Evolutionary conservation across 2,888 invertebrate species (phyloP).

Genomic region (Eutolmus rufibarbis): DNA sequence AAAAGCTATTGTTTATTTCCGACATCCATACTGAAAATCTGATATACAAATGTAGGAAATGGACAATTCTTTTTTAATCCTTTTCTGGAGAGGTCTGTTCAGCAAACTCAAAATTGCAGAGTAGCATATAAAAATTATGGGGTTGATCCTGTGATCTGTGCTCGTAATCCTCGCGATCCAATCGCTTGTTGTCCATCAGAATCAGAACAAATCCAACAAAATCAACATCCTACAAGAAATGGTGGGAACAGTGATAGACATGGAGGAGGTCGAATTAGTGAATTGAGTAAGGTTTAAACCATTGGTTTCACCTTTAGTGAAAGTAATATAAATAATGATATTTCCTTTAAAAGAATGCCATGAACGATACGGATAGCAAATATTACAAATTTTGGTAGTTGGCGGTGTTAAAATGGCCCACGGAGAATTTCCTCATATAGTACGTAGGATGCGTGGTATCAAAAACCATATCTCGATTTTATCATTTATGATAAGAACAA

Average conservation of each 20-base stretch:
- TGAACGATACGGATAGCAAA: not conserved
- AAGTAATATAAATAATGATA: not conserved
- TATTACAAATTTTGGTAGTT: conserved; percentile 51
- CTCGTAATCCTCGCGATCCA: not conserved
- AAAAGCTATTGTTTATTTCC: not conserved
- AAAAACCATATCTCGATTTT: no score
- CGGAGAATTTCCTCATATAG: conserved; percentile 29
- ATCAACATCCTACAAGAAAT: not conserved
- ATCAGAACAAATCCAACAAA: not conserved
- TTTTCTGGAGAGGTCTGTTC: not conserved
- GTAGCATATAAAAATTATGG: not conserved
- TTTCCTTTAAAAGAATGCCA: not conserved
- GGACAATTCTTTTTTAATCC: not conserved
- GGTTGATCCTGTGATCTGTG: conserved; percentile 28
- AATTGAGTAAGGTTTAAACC: not conserved
- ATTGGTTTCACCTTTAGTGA: not conserved
- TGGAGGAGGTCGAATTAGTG: not conserved
- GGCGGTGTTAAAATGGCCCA: not conserved
- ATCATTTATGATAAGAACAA: no score
- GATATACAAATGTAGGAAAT: not conserved
- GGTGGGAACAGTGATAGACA: not conserved
- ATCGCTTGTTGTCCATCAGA: conserved; percentile 35
- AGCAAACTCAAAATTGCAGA: not conserved
- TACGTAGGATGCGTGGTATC: not conserved
- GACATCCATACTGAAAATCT: not conserved